A percentile compares a stretch with the other conserved stretches of the same genome.
Evolutionary conservation across 2,113 vertebrate species (phyloP).

Genomic region (Labrus mixtus): DNA sequence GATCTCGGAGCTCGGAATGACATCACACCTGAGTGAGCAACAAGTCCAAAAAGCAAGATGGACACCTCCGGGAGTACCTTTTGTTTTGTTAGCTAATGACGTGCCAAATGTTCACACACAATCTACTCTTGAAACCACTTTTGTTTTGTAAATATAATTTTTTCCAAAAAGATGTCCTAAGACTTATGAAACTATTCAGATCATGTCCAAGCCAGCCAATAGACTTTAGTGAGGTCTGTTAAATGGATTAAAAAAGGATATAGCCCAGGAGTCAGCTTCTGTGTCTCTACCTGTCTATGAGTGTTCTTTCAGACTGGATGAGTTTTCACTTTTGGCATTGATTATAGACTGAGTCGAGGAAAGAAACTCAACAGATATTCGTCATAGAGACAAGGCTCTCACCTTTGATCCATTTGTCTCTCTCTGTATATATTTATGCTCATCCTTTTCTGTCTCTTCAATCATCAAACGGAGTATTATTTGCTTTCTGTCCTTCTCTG

Average conservation of each 20-base stretch:
- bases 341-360: slow-evolving; percentile 3
- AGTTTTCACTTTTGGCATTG: slow-evolving; percentile 38
- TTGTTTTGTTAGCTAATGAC: too few species aligned
- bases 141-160: too few species aligned
- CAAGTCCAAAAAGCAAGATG: too few species aligned
- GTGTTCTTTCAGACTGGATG: slow-evolving; percentile 5
- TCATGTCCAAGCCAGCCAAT: background rate
- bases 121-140: too few species aligned
- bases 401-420: slow-evolving; percentile 24
- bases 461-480: slow-evolving; percentile 13
- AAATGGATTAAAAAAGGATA: slow-evolving; percentile 72
- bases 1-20: too few species aligned
- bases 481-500: slow-evolving; percentile 8
- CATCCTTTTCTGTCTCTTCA: slow-evolving; percentile 14
- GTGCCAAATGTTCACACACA: too few species aligned
- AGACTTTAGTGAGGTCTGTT: slow-evolving; percentile 67
- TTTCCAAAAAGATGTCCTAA: too few species aligned
- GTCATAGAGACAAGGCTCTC: slow-evolving; percentile 23
- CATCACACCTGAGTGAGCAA: too few species aligned
- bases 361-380: slow-evolving; percentile 13
- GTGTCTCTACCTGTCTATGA: slow-evolving; percentile 13
- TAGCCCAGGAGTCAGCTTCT: slow-evolving; percentile 62
- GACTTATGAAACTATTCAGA: background rate
- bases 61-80: too few species aligned
- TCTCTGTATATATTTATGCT: background rate